These are phyloP conservation scores for Lycophotia porphyrea DNA, from an alignment of 2,888 invertebrate genomes.

Conservation along the genomic window DNA sequence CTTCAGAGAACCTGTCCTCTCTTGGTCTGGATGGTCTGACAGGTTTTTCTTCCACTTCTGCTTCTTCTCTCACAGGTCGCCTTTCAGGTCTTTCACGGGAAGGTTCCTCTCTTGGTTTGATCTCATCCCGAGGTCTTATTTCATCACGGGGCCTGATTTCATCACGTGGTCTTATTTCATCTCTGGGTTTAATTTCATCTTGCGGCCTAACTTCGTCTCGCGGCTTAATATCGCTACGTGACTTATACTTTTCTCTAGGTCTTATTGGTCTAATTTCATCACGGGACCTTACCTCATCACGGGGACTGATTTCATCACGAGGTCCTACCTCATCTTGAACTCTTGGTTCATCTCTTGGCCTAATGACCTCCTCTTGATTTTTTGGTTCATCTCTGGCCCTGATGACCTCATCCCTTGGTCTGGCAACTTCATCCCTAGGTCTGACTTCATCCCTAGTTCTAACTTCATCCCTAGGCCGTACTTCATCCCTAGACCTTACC, in stretches of 20 bases:
- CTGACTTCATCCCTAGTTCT: constrained; percentile 39
- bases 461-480: constrained; percentile 38
- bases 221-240: constrained; percentile 66
- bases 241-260: constrained; percentile 58
- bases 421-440: constrained; percentile 53
- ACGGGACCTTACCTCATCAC: constrained; percentile 59
- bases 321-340: constrained; percentile 36
- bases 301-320: constrained; percentile 62
- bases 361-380: constrained; percentile 62
- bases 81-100: constrained; percentile 69
- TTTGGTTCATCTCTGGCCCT: constrained; percentile 66
- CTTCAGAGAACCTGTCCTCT: constrained; percentile 77
- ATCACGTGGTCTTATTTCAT: constrained; percentile 68
- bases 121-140: constrained; percentile 65
- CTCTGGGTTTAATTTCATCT: constrained; percentile 71
- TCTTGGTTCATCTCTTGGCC: constrained; percentile 69
- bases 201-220: constrained; percentile 70
- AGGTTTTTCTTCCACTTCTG: constrained; percentile 51
- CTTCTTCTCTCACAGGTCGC: constrained; percentile 70
- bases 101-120: constrained; percentile 64
- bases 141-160: constrained; percentile 67
- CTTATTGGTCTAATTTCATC: constrained; percentile 57
- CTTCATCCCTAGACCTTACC: constrained; percentile 60
- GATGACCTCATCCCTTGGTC: constrained; percentile 61
- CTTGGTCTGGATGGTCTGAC: constrained; percentile 63